These are phyloP conservation scores for Zelostemma sp. DNA, from an alignment of 1,140 invertebrate species.

Conservation along the genomic window DNA sequence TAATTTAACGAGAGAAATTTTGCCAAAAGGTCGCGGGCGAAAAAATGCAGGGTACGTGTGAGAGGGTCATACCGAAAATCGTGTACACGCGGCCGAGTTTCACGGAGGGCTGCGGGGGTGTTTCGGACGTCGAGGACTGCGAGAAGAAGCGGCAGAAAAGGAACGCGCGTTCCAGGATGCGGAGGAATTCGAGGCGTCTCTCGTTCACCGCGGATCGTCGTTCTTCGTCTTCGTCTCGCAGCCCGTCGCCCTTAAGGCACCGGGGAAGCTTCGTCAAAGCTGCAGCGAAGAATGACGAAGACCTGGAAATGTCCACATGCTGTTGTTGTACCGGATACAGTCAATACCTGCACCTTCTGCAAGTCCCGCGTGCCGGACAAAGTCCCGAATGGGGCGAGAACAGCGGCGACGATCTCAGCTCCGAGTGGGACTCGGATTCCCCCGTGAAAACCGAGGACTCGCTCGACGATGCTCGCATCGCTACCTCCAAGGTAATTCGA, in stretches of 20 bases:
- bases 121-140: conserved; percentile 41
- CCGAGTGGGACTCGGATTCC: conserved; percentile 90
- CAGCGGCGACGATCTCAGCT: conserved; percentile 88
- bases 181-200: conserved; percentile 54
- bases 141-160: conserved; percentile 52
- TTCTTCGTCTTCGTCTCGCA: conserved; percentile 58
- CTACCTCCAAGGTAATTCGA: conserved; percentile 55
- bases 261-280: conserved; percentile 17
- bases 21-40: conserved; percentile 18
- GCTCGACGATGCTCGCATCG: conserved; percentile 31
- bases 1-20: not conserved
- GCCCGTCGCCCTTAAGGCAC: conserved; percentile 51
- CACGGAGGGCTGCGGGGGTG: conserved; percentile 44
- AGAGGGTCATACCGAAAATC: conserved; percentile 58
- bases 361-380: conserved; percentile 75
- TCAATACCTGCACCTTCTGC: conserved; percentile 82
- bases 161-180: conserved; percentile 48
- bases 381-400: conserved; percentile 83
- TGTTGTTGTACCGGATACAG: conserved; percentile 75
- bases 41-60: conserved; percentile 55
- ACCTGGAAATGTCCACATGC: conserved; percentile 21
- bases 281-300: conserved; percentile 1
- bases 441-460: conserved; percentile 51
- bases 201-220: conserved; percentile 47
- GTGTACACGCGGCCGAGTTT: conserved; percentile 57